These are phyloP conservation scores for Pseudoips prasinana DNA, from an alignment of 2,888 invertebrate genomes.

Conservation along the genomic window DNA sequence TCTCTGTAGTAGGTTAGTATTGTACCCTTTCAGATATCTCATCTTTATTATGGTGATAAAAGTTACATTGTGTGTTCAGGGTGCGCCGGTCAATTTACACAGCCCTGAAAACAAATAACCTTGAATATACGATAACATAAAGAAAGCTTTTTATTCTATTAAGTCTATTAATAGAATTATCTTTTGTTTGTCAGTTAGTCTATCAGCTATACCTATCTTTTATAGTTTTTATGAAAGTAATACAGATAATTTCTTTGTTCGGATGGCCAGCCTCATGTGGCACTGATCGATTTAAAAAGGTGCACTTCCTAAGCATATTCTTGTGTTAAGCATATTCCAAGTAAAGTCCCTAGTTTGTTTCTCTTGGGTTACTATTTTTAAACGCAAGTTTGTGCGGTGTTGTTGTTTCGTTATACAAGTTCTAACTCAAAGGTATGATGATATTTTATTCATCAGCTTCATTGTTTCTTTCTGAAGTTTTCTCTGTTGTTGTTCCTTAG, in stretches of 20 bases:
- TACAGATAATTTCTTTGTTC: no score
- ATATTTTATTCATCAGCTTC: constrained; percentile 34
- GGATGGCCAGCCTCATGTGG: no score
- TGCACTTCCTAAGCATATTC: no score
- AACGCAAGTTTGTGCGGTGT: constrained; percentile 7
- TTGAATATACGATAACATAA: constrained; percentile 19
- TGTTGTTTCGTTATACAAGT: constrained; percentile 14
- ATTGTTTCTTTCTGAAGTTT: constrained; percentile 28
- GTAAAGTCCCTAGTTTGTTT: no score
- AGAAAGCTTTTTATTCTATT: constrained; percentile 26
- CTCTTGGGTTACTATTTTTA: background rate
- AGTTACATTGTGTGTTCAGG: constrained; percentile 33
- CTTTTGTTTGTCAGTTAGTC: no score
- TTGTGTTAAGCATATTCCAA: no score
- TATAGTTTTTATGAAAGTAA: no score
- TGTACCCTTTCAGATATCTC: no score
- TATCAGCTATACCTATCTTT: no score
- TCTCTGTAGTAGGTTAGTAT: no score
- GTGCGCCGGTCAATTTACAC: constrained; percentile 26
- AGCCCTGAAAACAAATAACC: constrained; percentile 28
- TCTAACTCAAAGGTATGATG: constrained; percentile 18
- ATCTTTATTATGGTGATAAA: constrained; percentile 38
- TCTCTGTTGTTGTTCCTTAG: constrained; percentile 24
- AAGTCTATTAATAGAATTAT: constrained; percentile 13
- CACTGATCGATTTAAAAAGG: no score